Evolutionary conservation across 2,113 vertebrate genomes (phyloP), one percentile per base, ranked within the genome.

Genomic region (Tenebrosternarchus preto): DNA sequence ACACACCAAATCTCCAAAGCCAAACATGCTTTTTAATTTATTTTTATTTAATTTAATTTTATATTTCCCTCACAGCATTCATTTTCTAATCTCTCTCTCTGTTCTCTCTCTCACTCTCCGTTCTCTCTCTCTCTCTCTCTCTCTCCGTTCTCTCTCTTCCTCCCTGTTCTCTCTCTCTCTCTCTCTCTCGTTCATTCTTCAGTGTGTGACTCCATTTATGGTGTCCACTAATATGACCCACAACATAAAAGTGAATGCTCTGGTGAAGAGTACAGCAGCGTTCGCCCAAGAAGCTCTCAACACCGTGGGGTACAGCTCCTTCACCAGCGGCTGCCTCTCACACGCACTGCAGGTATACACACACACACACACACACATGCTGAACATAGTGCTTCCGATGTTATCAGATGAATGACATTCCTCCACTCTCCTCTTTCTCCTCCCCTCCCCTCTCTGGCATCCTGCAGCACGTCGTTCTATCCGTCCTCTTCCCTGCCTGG

Each of bases 191-290:
- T 55, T 17, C 77, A 39, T 73, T 72, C 46, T 73, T 15, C 83
- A 95, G 94, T 92, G 91, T 31, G 90, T 94, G 33, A 43, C 83
- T 24, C 94, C 94, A 0, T 69, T 87, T 2, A 0, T 93, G n/a
- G 91, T 94, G 1, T 91, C 91, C 70, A 92, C 94, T 59, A 92
- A 90, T 82, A 92, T 94, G 92, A 93, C 88, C 0, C 0, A 33
- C 0, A 84, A 88, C n/a, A 0, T 78, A 0, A 7, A 46, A 0
- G 68, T 33, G 17, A 89, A 74, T 71, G 19, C 53, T 31, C n/a
- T 91, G 0, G 70, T 93, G 19, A 89, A 91, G 86, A 88, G 66
- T 0, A 63, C 92, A 0, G 19, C 89, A 0, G 86, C 55, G 0
- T 95, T 87, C 6, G 92, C 80, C 39, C 20, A 17, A 3, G 89